Conservation (phyloP, 2,113 vertebrate genomes). For the Microcebus lehilahytsara region DNA sequence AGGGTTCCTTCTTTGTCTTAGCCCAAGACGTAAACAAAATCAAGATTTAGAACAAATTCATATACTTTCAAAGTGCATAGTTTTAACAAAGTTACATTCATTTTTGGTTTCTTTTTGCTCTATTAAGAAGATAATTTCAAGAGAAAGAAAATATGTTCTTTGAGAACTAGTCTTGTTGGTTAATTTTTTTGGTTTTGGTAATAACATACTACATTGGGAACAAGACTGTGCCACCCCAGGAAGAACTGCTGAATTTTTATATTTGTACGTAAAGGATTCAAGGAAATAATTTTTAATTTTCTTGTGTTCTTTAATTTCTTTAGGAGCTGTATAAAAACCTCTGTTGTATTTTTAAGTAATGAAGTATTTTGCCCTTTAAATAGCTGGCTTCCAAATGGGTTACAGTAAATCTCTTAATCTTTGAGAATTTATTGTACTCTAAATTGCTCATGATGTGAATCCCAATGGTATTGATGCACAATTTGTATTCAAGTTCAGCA, state of each 20-base stretch:
- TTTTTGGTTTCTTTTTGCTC: not conserved
- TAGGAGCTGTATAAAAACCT: not conserved
- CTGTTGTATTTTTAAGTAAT: slow-evolving; percentile 69
- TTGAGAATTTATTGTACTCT: slow-evolving; percentile 67
- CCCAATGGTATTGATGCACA: slow-evolving; percentile 61
- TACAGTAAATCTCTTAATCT: slow-evolving; percentile 80
- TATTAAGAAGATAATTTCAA: not conserved
- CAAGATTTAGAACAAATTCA: not conserved
- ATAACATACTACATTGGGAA: not conserved
- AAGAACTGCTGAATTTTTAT: not conserved
- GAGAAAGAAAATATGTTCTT: not conserved
- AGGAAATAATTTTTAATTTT: not conserved
- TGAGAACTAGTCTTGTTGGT: not conserved
- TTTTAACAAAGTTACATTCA: not conserved
- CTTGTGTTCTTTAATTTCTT: not conserved
- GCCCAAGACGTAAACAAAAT: not conserved
- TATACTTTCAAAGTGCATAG: not conserved
- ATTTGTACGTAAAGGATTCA: not conserved
- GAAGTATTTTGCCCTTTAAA: slow-evolving; percentile 69
- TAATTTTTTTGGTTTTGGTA: not conserved
- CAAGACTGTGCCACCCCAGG: not conserved
- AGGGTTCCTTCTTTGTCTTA: not conserved
- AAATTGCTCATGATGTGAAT: slow-evolving; percentile 71
- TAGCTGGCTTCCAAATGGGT: slow-evolving; percentile 67
- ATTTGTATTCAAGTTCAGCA: slow-evolving; percentile 74